Base-by-base conservation (phyloP, 2,888 invertebrate species). In the Alloscopus bannaensis region DNA sequence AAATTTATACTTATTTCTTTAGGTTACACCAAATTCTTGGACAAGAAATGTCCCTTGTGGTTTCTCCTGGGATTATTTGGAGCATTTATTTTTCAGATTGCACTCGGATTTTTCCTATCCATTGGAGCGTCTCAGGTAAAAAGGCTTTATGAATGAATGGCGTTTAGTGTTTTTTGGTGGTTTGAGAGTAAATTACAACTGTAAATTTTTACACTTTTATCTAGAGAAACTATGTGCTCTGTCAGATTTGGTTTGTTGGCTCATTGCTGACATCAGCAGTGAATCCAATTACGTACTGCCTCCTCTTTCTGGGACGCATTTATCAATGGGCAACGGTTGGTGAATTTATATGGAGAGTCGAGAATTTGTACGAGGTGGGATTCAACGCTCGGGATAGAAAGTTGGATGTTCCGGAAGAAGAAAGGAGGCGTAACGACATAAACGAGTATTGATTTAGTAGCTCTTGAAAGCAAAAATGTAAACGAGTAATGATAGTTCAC, bases 311-410 rank as follows among this genome's bases (percentile, higher is more conserved):
- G 16, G 75, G 75, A 26, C 36, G 66, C 55, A 2, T 68, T 16
- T 75, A 36, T 20, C 47, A 75, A n/a, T 75, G 66, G 75, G 60
- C 50, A n/a, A 31, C 68, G 2, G 75, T 75, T 16, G 28, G 55
- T 0, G 75, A 75, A 40, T 75, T 66, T n/a, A 18, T 75, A 1
- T 50, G 29, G 50, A 47, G 59, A 55, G 42, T 65, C 28, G 73
- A 55, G 22, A 26, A 65, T 18, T 13, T 36, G 36, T 13, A 6
- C 13, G 8, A 13, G 6, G 8, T 6, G 6, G 36, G 36, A 36
- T 36, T 36, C 13, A 6, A 8, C 36, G 13, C 6, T 13, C 47
- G 47, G 11, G n/a, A n/a, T n/a, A 13, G n/a, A 47, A 13, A n/a
- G n/a, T n/a, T n/a, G n/a, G n/a, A n/a, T n/a, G n/a, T n/a, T n/a